These are phyloP conservation scores for Drosophila helvetica DNA, from an alignment of 2,888 invertebrate genomes.

Conservation along the genomic window DNA sequence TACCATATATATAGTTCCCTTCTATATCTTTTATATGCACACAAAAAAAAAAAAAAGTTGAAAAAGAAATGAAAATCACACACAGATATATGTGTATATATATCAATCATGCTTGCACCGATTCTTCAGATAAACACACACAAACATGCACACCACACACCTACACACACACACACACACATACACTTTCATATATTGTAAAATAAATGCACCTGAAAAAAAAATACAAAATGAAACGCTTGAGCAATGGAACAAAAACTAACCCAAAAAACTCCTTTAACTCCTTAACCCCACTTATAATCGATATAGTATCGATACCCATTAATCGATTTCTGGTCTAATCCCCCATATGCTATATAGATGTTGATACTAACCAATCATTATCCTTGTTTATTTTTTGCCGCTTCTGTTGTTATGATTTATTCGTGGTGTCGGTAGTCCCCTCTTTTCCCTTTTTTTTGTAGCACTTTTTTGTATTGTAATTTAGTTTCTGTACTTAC, in stretches of 20 bases:
- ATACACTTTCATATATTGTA: constrained; percentile 50
- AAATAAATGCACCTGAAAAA: constrained; percentile 51
- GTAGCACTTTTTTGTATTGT: constrained; percentile 21
- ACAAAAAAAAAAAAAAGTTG: constrained; percentile 7
- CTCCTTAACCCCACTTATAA: constrained; percentile 32
- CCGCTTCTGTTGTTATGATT: constrained; percentile 44
- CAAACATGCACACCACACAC: constrained; percentile 31
- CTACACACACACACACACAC: constrained; percentile 24
- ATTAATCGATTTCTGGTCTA: constrained; percentile 46
- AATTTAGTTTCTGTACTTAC: constrained; percentile 4
- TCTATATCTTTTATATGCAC: constrained; percentile 46
- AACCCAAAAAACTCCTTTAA: constrained; percentile 39
- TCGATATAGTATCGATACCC: constrained; percentile 41
- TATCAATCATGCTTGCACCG: constrained; percentile 64
- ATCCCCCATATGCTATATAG: constrained; percentile 19
- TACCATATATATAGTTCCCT: constrained; percentile 25
- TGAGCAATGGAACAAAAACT: constrained; percentile 55
- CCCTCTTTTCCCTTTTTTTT: constrained; percentile 5
- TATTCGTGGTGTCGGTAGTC: constrained; percentile 39
- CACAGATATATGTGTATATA: constrained; percentile 46
- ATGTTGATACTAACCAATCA: constrained; percentile 36
- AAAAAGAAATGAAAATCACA: constrained; percentile 10
- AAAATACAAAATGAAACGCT: constrained; percentile 45
- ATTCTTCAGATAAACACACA: constrained; percentile 37
- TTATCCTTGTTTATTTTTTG: constrained; percentile 26